Conservation (phyloP, 2,113 vertebrate genomes). For the Vulpes ferrilata region DNA sequence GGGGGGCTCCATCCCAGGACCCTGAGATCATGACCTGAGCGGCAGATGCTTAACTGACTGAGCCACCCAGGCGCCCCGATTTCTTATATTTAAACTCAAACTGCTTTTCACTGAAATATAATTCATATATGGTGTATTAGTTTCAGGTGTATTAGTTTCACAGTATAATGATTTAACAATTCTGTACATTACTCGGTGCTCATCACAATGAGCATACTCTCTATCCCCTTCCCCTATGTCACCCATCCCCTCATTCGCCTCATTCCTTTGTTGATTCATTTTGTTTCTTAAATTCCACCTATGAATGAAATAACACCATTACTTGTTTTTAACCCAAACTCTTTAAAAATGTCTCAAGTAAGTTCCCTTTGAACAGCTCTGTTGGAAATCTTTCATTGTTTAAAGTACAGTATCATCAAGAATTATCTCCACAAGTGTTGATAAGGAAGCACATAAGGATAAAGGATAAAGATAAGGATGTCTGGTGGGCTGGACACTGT, state of each 20-base stretch:
- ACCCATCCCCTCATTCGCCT: neutral
- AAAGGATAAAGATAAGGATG: neutral
- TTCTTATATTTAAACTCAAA: neutral
- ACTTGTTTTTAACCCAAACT: neutral
- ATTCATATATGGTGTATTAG: neutral
- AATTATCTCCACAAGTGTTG: neutral
- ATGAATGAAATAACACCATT: neutral
- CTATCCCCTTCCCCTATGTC: neutral
- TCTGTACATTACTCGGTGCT: neutral
- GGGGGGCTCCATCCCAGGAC: too few relatives aligned
- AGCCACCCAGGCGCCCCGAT: neutral
- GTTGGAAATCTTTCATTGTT: neutral
- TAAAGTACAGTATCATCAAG: neutral
- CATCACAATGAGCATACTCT: neutral
- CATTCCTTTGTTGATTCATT: neutral
- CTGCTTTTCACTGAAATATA: neutral
- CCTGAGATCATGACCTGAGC: too few relatives aligned
- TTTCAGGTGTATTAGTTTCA: neutral
- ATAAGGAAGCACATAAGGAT: neutral
- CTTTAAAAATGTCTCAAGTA: constrained; percentile 36
- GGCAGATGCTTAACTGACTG: too few relatives aligned
- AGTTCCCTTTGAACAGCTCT: constrained; percentile 26
- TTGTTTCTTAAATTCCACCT: neutral
- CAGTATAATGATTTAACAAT: neutral
- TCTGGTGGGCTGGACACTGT: neutral